Evolutionary conservation across 2,797 vertebrate species (phyloP), one percentile per base, ranked within the genome.

Genomic region (Enteromius unitaeniatus): DNA sequence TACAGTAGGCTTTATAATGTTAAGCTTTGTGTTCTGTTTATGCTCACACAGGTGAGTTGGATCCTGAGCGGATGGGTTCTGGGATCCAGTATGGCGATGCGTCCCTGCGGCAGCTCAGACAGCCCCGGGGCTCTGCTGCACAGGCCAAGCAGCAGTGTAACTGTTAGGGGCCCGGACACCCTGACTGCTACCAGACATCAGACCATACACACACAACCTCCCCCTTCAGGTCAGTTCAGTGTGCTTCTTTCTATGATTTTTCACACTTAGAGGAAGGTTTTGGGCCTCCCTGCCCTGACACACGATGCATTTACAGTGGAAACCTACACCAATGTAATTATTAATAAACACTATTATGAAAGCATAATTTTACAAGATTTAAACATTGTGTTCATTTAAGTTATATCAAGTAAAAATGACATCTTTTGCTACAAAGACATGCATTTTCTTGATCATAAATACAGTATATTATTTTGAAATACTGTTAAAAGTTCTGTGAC

Each of bases 61-160:
- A 98, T 91, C 97, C 97, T 0, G 97, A 98, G 93, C 94, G 97
- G 91, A 98, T 98, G 97, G 97, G 97, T 78, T 98, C 97, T 0
- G 97, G 97, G 40, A 97, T 98, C 90, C 97, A 98, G 91, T 98
- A 97, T 0, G 97, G 97, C 0, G 97, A 97, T 0, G 94, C 96
- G 0, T 97, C 97, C 0, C 91, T 97, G 83, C 94, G 97, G 83
- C 97, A 98, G 89, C 93, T 97, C 74, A 93, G 96, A 83, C 96
- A 97, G 92, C 96, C 96, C 0, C 94, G 96, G 81, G 95, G 96
- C 15, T 91, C 95, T 40, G 91, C 95, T 84, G 88, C 96, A 62
- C 96, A 95, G 90, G 93, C 90, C 91, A 95, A 96, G 86, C 97
- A 97, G 92, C 96, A 95, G 64, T 98, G 97, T 89, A 96, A 93